These are phyloP conservation scores for Heloderma charlesbogerti DNA, from an alignment of 2,113 vertebrate genomes.

Conservation along the genomic window DNA sequence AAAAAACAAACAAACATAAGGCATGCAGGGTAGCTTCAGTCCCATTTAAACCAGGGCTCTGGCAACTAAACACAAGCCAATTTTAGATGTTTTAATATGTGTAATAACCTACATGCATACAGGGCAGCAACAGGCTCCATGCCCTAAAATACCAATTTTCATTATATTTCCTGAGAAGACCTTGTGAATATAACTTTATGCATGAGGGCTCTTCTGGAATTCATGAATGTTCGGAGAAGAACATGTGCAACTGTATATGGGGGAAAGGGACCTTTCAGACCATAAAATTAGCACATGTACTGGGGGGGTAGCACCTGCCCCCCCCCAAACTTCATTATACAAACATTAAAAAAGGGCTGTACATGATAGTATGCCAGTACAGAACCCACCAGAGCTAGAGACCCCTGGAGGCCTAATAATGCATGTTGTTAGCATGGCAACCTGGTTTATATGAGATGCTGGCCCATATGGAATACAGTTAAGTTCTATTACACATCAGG, in stretches of 20 bases:
- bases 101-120: too few species aligned
- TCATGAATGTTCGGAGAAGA: neutral
- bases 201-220: neutral
- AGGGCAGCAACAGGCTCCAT: too few species aligned
- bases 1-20: too few species aligned
- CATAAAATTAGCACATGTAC: neutral
- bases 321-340: neutral
- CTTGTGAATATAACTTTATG: too few species aligned
- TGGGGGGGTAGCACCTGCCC: neutral
- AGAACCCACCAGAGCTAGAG: neutral
- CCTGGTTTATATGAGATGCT: neutral
- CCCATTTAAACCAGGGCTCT: too few species aligned
- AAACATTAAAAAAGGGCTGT: neutral
- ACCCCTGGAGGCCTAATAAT: neutral
- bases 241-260: neutral
- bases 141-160: too few species aligned
- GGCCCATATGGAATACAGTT: neutral
- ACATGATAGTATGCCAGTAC: neutral
- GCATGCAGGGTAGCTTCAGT: too few species aligned
- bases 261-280: neutral
- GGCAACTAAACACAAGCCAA: too few species aligned
- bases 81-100: too few species aligned
- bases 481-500: neutral
- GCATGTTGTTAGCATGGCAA: neutral
- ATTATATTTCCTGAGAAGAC: too few species aligned